Conservation (phyloP, 2,113 vertebrate genomes). For the human (Homo sapiens) region DNA sequence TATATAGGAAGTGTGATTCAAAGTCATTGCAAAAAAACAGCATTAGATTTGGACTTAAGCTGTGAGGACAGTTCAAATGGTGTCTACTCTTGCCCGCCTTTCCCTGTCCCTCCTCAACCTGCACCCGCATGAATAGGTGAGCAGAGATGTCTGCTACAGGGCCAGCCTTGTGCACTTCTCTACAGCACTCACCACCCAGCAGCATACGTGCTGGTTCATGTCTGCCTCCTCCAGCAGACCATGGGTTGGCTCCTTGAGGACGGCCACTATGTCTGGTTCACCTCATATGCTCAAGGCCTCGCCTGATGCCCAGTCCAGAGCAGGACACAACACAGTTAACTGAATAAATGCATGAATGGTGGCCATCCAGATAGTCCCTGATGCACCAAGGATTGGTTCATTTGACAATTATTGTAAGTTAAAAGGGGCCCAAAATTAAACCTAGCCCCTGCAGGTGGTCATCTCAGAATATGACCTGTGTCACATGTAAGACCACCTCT, state of each 20-base stretch:
- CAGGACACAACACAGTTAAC: neutral
- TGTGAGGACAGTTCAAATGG: neutral
- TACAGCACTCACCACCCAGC: neutral
- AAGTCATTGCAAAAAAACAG: neutral
- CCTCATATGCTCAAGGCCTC: neutral
- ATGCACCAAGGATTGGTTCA: neutral
- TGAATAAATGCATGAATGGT: neutral
- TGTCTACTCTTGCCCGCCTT: neutral
- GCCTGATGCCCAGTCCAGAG: neutral
- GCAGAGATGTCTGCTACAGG: no score
- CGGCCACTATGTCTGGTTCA: neutral
- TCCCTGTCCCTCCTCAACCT: neutral
- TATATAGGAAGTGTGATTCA: neutral
- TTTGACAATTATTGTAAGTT: neutral
- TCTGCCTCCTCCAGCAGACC: neutral
- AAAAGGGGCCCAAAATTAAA: neutral
- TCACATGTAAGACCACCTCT: neutral
- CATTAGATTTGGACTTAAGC: neutral
- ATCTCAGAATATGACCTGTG: neutral
- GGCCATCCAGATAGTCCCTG: neutral
- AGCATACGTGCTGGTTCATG: fast-evolving
- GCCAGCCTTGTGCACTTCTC: neutral
- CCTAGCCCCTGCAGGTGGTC: neutral
- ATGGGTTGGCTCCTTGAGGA: neutral
- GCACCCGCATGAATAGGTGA: neutral